phyloP scores from a whole-genome alignment of 2,888 invertebrate genomes.

The Andrena haemorrhoa region DNA sequence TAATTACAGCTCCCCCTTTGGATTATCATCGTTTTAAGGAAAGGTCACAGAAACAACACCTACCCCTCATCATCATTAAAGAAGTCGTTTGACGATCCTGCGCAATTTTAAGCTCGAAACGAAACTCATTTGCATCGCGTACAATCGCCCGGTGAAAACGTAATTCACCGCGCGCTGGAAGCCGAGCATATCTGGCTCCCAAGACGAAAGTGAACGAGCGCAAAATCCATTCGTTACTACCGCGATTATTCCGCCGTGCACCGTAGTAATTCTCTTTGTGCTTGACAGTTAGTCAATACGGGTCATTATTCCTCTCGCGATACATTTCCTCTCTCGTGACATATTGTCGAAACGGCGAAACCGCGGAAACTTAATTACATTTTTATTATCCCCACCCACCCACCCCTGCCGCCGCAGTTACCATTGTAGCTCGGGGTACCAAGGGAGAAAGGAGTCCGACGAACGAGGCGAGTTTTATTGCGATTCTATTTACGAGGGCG shows the following conservation, averaged over 20 bases:
- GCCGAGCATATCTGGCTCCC: conserved; percentile 16
- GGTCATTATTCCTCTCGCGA: conserved; percentile 33
- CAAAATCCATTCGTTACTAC: conserved; percentile 26
- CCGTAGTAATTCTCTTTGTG: conserved; percentile 29
- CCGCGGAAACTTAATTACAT: conserved; percentile 38
- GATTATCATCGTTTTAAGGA: no score
- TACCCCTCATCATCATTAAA: no score
- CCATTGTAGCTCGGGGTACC: background rate
- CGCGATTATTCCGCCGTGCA: conserved; percentile 13
- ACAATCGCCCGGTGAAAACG: background rate
- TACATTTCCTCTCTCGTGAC: conserved; percentile 15
- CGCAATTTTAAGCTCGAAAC: no score
- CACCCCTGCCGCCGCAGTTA: no score
- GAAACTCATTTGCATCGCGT: no score
- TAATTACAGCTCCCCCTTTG: no score
- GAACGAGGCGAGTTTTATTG: conserved; percentile 20
- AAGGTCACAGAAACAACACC: no score
- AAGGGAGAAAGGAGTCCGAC: background rate
- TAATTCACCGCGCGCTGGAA: conserved; percentile 7
- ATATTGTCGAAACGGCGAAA: conserved; percentile 23
- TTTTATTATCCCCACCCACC: conserved; percentile 31
- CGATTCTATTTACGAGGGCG: conserved; percentile 34
- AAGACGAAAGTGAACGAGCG: conserved; percentile 6
- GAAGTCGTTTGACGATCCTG: no score
- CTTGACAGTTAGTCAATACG: conserved; percentile 27